Conservation (phyloP, 2,113 vertebrate genomes). For the Rhineura floridana region DNA sequence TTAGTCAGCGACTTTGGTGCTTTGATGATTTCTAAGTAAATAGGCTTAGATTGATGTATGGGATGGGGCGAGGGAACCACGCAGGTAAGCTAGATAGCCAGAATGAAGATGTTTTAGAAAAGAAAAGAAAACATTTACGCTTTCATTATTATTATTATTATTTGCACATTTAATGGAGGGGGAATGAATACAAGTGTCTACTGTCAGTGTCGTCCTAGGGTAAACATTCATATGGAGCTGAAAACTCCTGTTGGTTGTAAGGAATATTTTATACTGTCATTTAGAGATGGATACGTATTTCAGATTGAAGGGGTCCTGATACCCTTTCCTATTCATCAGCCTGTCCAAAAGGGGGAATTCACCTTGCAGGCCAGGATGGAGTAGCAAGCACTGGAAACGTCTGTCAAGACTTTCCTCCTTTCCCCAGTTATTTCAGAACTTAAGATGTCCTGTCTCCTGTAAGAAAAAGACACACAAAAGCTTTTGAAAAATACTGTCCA, state of each 20-base stretch:
- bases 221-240: too few species aligned
- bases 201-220: background rate
- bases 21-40: conserved; percentile 78
- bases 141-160: conserved; percentile 55
- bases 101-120: conserved; percentile 56
- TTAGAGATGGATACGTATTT: background rate
- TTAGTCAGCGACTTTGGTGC: conserved; percentile 73
- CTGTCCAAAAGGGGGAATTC: background rate
- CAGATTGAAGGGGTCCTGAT: background rate
- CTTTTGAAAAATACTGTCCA: too few species aligned
- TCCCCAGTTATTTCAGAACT: too few species aligned
- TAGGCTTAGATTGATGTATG: conserved; percentile 75
- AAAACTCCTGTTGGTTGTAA: background rate
- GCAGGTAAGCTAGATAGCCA: conserved; percentile 49
- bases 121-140: conserved; percentile 16
- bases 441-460: too few species aligned
- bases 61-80: conserved; percentile 52
- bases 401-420: too few species aligned
- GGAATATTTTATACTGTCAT: background rate
- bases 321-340: background rate
- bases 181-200: background rate
- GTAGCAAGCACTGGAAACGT: too few species aligned
- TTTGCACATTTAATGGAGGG: conserved; percentile 54
- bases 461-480: too few species aligned
- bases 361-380: background rate